phyloP scores from a whole-genome alignment of 1,140 invertebrate species.

The Drosophila leontia region DNA sequence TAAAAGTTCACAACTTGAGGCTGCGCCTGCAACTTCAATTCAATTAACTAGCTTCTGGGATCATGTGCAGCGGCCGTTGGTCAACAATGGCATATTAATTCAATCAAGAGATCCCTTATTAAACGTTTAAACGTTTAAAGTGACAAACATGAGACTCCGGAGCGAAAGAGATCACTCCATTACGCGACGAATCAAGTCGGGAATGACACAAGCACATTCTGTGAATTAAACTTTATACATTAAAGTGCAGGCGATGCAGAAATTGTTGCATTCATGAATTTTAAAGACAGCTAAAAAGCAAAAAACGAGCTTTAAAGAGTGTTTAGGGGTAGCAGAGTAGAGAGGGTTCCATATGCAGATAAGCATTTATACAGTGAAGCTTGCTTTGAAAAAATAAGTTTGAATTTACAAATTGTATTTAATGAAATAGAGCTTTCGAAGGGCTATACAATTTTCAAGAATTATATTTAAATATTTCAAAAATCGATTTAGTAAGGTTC shows the following conservation, averaged over 20 bases:
- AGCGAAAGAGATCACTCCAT: constrained; percentile 35
- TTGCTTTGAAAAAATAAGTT: no score
- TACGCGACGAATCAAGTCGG: constrained; percentile 32
- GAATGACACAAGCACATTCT: constrained; percentile 58
- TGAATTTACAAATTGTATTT: not conserved
- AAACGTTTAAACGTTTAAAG: constrained; percentile 71
- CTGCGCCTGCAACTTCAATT: constrained; percentile 62
- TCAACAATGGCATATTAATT: constrained; percentile 78
- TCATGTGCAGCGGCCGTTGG: constrained; percentile 38
- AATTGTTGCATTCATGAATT: constrained; percentile 70
- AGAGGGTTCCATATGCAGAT: constrained; percentile 28
- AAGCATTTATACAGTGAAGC: constrained; percentile 11
- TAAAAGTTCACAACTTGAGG: constrained; percentile 73
- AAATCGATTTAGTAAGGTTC: not conserved
- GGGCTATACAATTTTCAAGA: no score
- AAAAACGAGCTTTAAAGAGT: constrained; percentile 33
- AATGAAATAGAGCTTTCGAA: no score
- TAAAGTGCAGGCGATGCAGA: constrained; percentile 69
- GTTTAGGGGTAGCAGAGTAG: constrained; percentile 39
- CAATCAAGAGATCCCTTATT: constrained; percentile 80
- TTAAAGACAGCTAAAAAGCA: constrained; percentile 49
- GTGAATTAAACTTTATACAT: constrained; percentile 71
- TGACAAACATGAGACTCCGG: constrained; percentile 67
- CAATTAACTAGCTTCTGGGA: constrained; percentile 61
- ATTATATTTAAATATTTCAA: not conserved